A percentile compares a stretch with the other conserved stretches of the same genome.
Conservation (phyloP, 2,113 vertebrate genomes). For the Petrocephalus microphthalmus region DNA sequence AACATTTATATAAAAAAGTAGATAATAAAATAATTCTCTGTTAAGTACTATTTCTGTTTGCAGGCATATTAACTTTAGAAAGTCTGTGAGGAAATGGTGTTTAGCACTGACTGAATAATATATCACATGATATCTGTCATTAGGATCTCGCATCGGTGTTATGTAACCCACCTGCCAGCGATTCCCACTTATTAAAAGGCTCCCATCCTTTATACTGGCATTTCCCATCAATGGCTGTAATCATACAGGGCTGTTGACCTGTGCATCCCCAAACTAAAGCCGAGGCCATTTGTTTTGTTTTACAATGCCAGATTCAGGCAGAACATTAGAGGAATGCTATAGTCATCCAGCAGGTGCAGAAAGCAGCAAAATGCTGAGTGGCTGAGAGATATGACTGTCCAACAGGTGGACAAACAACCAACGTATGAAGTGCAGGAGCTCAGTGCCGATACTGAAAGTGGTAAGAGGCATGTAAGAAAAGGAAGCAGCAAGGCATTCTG, state of each 20-base stretch:
- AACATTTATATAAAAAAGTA: not conserved
- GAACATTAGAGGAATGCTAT: not conserved
- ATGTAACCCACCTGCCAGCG: not conserved
- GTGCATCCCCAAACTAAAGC: not conserved
- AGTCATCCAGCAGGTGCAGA: not conserved
- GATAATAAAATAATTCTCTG: not conserved
- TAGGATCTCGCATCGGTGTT: not conserved
- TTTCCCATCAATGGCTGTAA: not conserved
- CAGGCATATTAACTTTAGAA: not conserved
- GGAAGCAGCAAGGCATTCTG: not conserved
- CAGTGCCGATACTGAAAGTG: not conserved
- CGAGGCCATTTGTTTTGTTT: not conserved
- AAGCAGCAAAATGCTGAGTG: not conserved
- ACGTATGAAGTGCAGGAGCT: not conserved
- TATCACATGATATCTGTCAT: not conserved
- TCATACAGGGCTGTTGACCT: not conserved
- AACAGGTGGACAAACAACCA: not conserved
- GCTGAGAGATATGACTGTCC: not conserved
- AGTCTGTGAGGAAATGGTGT: not conserved
- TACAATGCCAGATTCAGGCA: not conserved
- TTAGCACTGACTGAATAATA: not conserved
- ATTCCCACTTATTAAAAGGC: not conserved
- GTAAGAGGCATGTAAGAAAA: not conserved
- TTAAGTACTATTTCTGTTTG: not conserved
- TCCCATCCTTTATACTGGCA: not conserved